These are phyloP conservation scores for Diplogasteroides magnus DNA, from an alignment of 1,140 invertebrate species.

Conservation along the genomic window DNA sequence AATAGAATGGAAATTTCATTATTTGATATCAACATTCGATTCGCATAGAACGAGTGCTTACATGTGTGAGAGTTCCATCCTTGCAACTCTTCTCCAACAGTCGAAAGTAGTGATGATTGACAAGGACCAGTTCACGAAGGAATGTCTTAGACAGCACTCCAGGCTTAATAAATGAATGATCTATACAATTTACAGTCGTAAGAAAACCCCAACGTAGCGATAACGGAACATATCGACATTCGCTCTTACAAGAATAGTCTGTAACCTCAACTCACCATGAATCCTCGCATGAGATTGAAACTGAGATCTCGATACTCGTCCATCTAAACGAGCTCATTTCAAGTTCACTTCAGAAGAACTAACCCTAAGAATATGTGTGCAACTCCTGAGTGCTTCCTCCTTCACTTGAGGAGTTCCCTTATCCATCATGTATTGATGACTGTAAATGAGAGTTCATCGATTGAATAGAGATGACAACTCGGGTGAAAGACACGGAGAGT, in stretches of 20 bases:
- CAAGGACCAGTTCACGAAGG: conserved; percentile 79
- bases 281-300: conserved; percentile 25
- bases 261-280: conserved; percentile 16
- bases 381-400: neutral
- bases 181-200: neutral
- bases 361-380: conserved; percentile 21
- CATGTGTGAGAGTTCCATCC: conserved; percentile 65
- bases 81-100: conserved; percentile 77
- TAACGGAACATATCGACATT: neutral
- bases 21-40: too few species aligned
- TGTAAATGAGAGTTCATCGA: too few species aligned
- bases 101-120: conserved; percentile 83
- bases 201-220: neutral
- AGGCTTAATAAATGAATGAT: conserved; percentile 62
- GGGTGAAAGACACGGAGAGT: conserved; percentile 68
- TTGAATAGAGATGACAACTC: too few species aligned
- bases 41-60: too few species aligned
- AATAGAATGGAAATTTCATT: too few species aligned
- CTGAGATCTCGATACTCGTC: conserved; percentile 30
- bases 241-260: too few species aligned
- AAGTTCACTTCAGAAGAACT: too few species aligned
- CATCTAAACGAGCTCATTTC: neutral
- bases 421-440: conserved; percentile 15
- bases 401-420: conserved; percentile 6
- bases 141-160: conserved; percentile 78